A percentile compares a stretch with the other conserved stretches of the same genome.
These are phyloP conservation scores for Clitarchus hookeri DNA, from an alignment of 2,888 invertebrate genomes.

Conservation along the genomic window DNA sequence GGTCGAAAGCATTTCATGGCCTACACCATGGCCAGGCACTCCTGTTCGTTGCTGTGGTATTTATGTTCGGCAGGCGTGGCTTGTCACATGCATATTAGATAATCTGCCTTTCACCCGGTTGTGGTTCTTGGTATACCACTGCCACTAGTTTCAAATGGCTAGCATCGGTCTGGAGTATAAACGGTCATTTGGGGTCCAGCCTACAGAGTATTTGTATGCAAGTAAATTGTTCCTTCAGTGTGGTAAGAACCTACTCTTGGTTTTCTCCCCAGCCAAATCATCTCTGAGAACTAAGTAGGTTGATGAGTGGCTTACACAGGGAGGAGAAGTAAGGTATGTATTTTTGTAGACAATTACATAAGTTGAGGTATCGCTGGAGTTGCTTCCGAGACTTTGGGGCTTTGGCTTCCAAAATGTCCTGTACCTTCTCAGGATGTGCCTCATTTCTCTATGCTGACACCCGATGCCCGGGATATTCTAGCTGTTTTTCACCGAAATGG, in stretches of 20 bases:
- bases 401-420: background rate
- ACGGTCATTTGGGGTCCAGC: background rate
- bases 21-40: background rate
- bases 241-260: background rate
- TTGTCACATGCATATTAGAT: background rate
- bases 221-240: background rate
- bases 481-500: background rate
- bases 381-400: background rate
- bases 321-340: background rate
- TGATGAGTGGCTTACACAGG: too few relatives aligned
- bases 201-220: conserved; percentile 11
- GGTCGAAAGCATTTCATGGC: background rate
- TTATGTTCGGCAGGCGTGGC: background rate
- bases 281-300: too few relatives aligned
- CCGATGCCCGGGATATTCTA: conserved; percentile 24
- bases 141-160: background rate
- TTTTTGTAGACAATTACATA: background rate
- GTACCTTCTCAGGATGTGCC: conserved; percentile 26
- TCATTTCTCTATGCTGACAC: background rate
- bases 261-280: background rate
- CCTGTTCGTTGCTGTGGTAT: background rate
- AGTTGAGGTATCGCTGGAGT: too few relatives aligned
- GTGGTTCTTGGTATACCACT: background rate
- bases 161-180: background rate
- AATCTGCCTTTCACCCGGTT: background rate